These are phyloP conservation scores for Coelogynopora nodosa DNA, from an alignment of 2,888 invertebrate species.

Conservation along the genomic window DNA sequence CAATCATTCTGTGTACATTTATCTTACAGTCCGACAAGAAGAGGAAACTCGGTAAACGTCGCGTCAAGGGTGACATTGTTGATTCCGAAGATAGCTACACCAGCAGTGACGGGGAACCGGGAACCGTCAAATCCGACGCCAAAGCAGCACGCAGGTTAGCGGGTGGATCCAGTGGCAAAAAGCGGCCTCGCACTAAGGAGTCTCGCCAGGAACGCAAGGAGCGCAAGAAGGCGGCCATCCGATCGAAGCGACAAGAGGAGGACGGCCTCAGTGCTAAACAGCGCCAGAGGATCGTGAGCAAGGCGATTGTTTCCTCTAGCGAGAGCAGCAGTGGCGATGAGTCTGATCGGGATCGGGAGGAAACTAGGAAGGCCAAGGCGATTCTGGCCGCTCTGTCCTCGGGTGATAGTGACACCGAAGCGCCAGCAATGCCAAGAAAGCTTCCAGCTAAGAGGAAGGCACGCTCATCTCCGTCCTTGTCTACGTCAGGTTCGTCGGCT, in stretches of 20 bases:
- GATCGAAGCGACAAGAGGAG: neutral
- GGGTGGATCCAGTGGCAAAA: neutral
- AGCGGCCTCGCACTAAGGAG: neutral
- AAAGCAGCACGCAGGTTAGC: neutral
- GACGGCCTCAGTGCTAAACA: slow-evolving; percentile 78
- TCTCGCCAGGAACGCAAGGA: neutral
- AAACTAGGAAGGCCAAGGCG: neutral
- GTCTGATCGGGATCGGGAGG: neutral
- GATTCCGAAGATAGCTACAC: neutral
- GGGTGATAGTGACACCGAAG: neutral
- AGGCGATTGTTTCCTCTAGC: slow-evolving; percentile 83
- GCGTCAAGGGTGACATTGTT: neutral
- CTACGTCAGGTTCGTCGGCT: neutral
- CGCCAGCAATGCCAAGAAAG: neutral
- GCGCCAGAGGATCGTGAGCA: slow-evolving; percentile 81
- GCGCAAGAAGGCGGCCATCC: neutral
- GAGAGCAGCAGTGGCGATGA: slow-evolving; percentile 66
- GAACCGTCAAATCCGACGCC: neutral
- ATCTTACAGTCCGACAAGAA: no score
- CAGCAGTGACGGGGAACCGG: neutral
- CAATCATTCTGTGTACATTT: no score
- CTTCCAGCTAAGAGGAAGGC: neutral
- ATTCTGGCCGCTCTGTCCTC: neutral
- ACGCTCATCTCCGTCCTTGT: neutral
- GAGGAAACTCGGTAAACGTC: neutral